Conservation (phyloP, 1,140 invertebrate genomes). For the Pseudomyrmex cubaensis region DNA sequence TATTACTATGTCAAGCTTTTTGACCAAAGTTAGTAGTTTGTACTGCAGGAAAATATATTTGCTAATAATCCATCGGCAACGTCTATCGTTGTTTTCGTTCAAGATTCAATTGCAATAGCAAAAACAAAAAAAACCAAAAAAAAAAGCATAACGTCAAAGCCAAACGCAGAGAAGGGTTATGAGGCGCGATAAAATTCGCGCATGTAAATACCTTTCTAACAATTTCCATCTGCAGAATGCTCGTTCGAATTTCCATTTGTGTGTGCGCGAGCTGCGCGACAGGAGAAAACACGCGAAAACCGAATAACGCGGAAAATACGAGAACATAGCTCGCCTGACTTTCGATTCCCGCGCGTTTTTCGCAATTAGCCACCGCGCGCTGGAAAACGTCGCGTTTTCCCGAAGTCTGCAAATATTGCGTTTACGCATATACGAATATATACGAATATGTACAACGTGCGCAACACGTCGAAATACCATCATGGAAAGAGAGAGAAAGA, state of each 20-base stretch:
- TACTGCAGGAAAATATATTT: conserved; percentile 21
- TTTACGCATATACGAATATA: conserved; percentile 40
- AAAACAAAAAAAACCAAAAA: conserved; percentile 8
- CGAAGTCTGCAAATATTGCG: conserved; percentile 42
- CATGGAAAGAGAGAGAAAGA: background rate
- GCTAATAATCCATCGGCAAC: conserved; percentile 35
- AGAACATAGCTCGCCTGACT: conserved; percentile 4
- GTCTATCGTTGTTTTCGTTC: conserved; percentile 20
- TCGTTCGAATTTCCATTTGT: conserved; percentile 41
- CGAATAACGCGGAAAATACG: conserved; percentile 56
- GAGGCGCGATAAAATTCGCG: conserved; percentile 51
- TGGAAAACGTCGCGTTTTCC: conserved; percentile 40
- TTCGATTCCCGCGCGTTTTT: conserved; percentile 56
- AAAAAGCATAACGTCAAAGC: conserved; percentile 38
- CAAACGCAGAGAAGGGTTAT: conserved; percentile 38
- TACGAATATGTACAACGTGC: background rate
- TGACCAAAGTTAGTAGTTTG: background rate
- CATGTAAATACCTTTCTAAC: conserved; percentile 56
- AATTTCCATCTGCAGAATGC: conserved; percentile 43
- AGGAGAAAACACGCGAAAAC: conserved; percentile 53
- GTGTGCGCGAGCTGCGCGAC: conserved; percentile 4
- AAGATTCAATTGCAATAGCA: conserved; percentile 21
- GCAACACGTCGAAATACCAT: background rate
- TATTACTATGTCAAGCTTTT: background rate
- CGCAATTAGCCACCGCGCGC: conserved; percentile 41